Conservation (phyloP, 2,797 vertebrate genomes). For the Notolepis coatsorum region DNA sequence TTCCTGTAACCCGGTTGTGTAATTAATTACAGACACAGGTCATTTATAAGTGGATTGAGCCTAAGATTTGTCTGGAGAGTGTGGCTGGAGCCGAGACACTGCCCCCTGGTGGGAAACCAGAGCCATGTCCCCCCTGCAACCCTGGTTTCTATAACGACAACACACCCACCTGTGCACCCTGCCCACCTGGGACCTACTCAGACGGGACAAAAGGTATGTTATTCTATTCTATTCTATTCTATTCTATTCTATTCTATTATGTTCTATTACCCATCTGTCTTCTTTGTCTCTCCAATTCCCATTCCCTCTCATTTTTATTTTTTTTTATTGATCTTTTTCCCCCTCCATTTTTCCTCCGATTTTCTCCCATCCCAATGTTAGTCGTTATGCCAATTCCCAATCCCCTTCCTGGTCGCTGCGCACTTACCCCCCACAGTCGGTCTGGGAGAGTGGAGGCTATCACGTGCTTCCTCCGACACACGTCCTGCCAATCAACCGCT, state of each 20-base stretch:
- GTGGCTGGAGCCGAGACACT: conserved; percentile 82
- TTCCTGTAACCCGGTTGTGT: conserved; percentile 3
- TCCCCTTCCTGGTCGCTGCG: too few relatives aligned
- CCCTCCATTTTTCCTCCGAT: too few relatives aligned
- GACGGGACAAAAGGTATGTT: conserved; percentile 86
- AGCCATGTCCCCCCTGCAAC: conserved; percentile 96
- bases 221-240: neutral
- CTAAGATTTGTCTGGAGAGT: conserved; percentile 93
- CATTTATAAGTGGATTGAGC: conserved; percentile 95
- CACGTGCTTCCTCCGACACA: too few relatives aligned
- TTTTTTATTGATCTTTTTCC: too few relatives aligned
- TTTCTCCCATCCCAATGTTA: too few relatives aligned
- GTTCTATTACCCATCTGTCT: conserved; percentile 1
- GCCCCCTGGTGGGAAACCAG: conserved; percentile 89
- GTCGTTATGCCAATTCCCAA: too few relatives aligned
- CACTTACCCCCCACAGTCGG: too few relatives aligned
- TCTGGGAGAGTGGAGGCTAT: too few relatives aligned
- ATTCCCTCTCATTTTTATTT: neutral
- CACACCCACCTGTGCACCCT: conserved; percentile 90
- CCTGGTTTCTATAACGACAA: conserved; percentile 96
- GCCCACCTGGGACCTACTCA: conserved; percentile 88
- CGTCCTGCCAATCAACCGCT: too few relatives aligned
- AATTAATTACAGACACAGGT: conserved; percentile 88
- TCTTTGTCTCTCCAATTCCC: neutral
- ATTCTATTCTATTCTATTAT: neutral